Evolutionary conservation across 2,888 invertebrate species (phyloP).

Genomic region (Macropis europaea): DNA sequence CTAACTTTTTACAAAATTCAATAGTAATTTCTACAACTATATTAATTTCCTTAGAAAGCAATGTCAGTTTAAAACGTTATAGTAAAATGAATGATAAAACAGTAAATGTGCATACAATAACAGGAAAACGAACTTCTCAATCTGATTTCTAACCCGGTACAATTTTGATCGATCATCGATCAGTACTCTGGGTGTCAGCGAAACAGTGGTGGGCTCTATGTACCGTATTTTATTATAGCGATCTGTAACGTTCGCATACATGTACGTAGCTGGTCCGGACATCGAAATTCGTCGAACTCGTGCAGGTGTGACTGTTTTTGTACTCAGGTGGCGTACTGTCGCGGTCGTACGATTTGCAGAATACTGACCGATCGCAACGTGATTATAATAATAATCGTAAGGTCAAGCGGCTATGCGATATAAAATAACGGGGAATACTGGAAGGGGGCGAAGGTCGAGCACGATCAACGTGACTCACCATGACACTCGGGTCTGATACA

Average conservation of each 20-base stretch:
- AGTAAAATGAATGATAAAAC: no score
- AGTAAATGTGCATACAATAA: no score
- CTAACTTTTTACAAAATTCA: no score
- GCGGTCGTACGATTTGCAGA: conserved; percentile 51
- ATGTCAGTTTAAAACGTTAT: no score
- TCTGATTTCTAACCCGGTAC: background rate
- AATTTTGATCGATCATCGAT: background rate
- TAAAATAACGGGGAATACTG: conserved; percentile 52
- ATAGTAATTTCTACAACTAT: no score
- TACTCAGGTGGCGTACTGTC: conserved; percentile 41
- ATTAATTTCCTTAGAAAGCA: no score
- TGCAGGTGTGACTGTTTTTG: conserved; percentile 37
- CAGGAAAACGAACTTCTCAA: background rate
- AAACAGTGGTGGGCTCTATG: background rate
- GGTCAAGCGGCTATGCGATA: conserved; percentile 32
- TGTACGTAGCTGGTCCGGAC: background rate
- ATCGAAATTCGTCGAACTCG: conserved; percentile 47
- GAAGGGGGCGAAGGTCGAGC: conserved; percentile 56
- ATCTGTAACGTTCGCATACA: background rate
- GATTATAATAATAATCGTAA: conserved; percentile 55
- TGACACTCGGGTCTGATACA: conserved; percentile 26
- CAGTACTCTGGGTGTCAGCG: background rate
- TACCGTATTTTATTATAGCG: background rate
- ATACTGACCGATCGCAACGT: conserved; percentile 51
- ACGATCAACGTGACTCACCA: conserved; percentile 50